These are phyloP conservation scores for Volucella inanis DNA, from an alignment of 2,888 invertebrate species.

Conservation along the genomic window DNA sequence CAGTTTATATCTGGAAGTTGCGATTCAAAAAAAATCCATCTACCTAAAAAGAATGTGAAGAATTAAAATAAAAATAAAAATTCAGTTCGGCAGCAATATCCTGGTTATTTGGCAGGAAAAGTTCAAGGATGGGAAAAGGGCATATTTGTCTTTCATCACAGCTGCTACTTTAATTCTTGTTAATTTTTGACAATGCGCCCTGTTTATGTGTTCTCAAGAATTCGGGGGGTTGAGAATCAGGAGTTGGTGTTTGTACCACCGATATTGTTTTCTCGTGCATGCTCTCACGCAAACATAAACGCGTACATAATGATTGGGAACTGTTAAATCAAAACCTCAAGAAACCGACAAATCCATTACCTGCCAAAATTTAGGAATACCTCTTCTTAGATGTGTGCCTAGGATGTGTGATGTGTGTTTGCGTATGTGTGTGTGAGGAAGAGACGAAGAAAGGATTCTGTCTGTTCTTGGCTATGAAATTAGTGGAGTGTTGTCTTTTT, in stretches of 20 bases:
- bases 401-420: too few species aligned
- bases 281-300: too few species aligned
- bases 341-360: constrained; percentile 42
- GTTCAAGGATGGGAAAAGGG: not conserved
- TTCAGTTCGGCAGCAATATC: not conserved
- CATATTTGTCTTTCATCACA: constrained; percentile 17
- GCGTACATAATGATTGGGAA: not conserved
- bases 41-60: not conserved
- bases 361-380: constrained; percentile 36
- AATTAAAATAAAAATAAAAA: not conserved
- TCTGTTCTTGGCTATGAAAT: constrained; percentile 1
- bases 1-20: constrained; percentile 5
- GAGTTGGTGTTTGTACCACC: too few species aligned
- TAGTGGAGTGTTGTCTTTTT: constrained; percentile 22
- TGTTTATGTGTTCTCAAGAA: constrained; percentile 2
- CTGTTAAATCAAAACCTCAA: constrained; percentile 66
- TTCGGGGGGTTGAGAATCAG: too few species aligned
- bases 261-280: too few species aligned
- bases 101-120: not conserved
- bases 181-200: constrained; percentile 52
- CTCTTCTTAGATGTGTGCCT: constrained; percentile 1
- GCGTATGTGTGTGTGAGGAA: not conserved
- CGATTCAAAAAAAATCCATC: too few species aligned
- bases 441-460: constrained; percentile 42
- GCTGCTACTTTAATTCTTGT: constrained; percentile 59